Evolutionary conservation across 2,113 vertebrate species (phyloP).

Genomic region (Danio rerio): GRCz12tu NC_133184.1:43441501-43442000

Average conservation of each 20-base stretch:
- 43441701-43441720: constrained; percentile 70
- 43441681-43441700: constrained; percentile 77
- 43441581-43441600: constrained; percentile 67
- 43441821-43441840: constrained; percentile 63
- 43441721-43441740: constrained; percentile 71
- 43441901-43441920: constrained; percentile 44
- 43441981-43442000: constrained; percentile 45
- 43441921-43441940: constrained; percentile 35
- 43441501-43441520: neutral
- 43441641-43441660: constrained; percentile 80
- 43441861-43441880: constrained; percentile 45
- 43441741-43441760: constrained; percentile 74
- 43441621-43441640: constrained; percentile 79
- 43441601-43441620: constrained; percentile 78
- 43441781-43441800: constrained; percentile 58
- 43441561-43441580: constrained; percentile 60
- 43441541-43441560: constrained; percentile 64
- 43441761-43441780: constrained; percentile 63
- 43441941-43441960: constrained; percentile 54
- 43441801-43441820: constrained; percentile 59
- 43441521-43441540: constrained; percentile 47
- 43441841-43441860: constrained; percentile 41
- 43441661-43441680: constrained; percentile 79
- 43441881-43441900: constrained; percentile 61
- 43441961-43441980: constrained; percentile 63